These are phyloP conservation scores for Montipora capitata DNA, from an alignment of 92 coral and sea anemone species.

Conservation along the genomic window DNA sequence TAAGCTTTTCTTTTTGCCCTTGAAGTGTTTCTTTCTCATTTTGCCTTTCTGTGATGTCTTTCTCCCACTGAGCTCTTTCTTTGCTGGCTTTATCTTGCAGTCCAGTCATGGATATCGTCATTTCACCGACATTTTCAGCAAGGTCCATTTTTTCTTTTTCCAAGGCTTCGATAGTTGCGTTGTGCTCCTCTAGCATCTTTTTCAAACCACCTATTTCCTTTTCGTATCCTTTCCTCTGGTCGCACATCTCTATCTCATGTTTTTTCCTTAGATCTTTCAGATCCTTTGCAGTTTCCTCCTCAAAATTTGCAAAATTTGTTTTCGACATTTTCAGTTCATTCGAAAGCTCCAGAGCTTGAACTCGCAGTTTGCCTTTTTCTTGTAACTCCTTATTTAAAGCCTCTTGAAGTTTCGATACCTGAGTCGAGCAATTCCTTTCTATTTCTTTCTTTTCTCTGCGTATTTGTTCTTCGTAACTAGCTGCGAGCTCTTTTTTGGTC, in stretches of 20 bases:
- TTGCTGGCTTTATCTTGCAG: constrained; percentile 33
- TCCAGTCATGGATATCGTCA: constrained; percentile 31
- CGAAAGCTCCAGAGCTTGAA: constrained; percentile 54
- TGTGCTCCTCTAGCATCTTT: constrained; percentile 55
- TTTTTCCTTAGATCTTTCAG: constrained; percentile 49
- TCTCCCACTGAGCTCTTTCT: constrained; percentile 12
- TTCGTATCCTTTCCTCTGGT: constrained; percentile 28
- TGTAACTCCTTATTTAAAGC: constrained; percentile 37
- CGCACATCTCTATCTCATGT: constrained; percentile 50
- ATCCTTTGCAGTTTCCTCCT: constrained; percentile 39
- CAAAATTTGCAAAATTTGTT: constrained; percentile 54
- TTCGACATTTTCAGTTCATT: constrained; percentile 60
- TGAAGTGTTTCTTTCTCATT: constrained; percentile 44
- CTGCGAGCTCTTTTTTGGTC: constrained; percentile 11
- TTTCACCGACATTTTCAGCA: constrained; percentile 20
- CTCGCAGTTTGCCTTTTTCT: constrained; percentile 53
- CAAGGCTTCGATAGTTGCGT: constrained; percentile 21
- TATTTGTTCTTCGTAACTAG: constrained; percentile 35
- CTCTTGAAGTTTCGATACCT: constrained; percentile 64
- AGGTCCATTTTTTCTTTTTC: constrained; percentile 44
- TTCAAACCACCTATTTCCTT: constrained; percentile 47
- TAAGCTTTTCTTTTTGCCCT: constrained; percentile 35
- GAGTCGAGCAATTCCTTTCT: constrained; percentile 43
- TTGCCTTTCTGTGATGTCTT: constrained; percentile 24
- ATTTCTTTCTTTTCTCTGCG: constrained; percentile 12